Percentiles rank a stretch among this genome's conserved stretches.
phyloP scores from a whole-genome alignment of 2,888 invertebrate genomes.

The Pandemis heparana region DNA sequence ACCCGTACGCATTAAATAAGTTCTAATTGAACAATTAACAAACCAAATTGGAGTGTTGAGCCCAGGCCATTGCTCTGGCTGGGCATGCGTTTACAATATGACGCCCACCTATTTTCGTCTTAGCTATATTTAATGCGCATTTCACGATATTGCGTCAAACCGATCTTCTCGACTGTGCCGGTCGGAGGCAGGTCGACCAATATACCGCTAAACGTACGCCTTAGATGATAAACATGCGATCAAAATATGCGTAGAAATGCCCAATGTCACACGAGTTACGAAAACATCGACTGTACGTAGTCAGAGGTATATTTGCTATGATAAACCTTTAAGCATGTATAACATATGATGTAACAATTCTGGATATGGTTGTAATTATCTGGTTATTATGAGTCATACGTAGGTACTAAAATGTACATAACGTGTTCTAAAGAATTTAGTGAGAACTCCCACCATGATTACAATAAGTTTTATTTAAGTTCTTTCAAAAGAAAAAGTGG shows the following conservation, averaged over 20 bases:
- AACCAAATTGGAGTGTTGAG: slow-evolving; percentile 58
- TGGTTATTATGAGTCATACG: background rate
- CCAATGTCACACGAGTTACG: slow-evolving; percentile 55
- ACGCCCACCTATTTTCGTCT: slow-evolving; percentile 78
- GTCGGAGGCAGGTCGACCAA: slow-evolving; percentile 24
- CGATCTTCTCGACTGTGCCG: slow-evolving; percentile 48
- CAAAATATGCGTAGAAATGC: slow-evolving; percentile 53
- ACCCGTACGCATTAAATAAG: slow-evolving; percentile 13
- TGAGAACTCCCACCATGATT: background rate
- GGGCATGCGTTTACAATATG: slow-evolving; percentile 63
- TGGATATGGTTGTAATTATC: background rate
- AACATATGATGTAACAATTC: slow-evolving; percentile 21
- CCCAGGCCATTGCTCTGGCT: slow-evolving; percentile 71
- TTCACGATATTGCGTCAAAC: slow-evolving; percentile 65
- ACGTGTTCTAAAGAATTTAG: background rate
- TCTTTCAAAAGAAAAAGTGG: background rate
- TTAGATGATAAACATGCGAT: slow-evolving; percentile 42
- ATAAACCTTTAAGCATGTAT: slow-evolving; percentile 20
- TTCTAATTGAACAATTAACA: slow-evolving; percentile 37
- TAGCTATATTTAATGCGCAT: slow-evolving; percentile 68
- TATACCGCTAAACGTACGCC: slow-evolving; percentile 24
- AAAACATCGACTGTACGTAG: slow-evolving; percentile 53
- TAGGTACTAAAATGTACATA: background rate
- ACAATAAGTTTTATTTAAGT: background rate
- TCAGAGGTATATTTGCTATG: slow-evolving; percentile 53